Base-by-base conservation (phyloP, 1,140 invertebrate genomes). In the Neotoxoptera formosana region DNA sequence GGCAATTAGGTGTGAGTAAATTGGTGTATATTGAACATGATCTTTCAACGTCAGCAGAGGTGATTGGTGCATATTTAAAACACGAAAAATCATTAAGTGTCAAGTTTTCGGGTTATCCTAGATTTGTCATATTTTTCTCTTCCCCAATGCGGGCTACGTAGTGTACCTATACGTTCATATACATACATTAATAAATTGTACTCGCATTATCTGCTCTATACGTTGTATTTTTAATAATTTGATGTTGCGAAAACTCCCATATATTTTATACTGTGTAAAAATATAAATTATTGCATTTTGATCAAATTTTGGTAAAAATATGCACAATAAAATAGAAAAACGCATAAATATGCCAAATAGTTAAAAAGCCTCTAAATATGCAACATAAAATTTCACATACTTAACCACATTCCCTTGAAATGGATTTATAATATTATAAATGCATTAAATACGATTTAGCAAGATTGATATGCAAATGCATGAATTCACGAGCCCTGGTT, bases 331-430 rank as follows among this genome's bases (percentile, higher is more conserved):
- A 34, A 0, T 1, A 1, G 83, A 84, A 84, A 45, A 45, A 84
- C 23, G 83, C 36, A 84, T 84, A 45, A 84, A 84, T 84, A 84
- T 84, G 83, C 36, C 83, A 84, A 84, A 45, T 84, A 84, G 41
- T 21, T 11, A 36, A 84, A 84, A 84, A 84, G 7, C 83, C 83
- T 84, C 53, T 56, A 56, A 56, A 56, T 23, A 84, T 45, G 36
- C 83, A 84, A 84, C 17, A 84, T 48, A 84, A 84, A 45, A 84
- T 45, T 84, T 84, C 20, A 84, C 34, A 84, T 84, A 84, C 8
- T 41, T 84, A 84, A 84, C 83, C 36, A 45, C 23, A 25, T 36
- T 45, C 45, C 36, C 36, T 84, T 45, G 83, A 36, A 45, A 84
- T 84, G 17, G 20, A 84, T 84, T 84, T 45, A 2, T 84, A n/a